Evolutionary conservation across 2,113 vertebrate genomes (phyloP), one percentile per base, ranked within the genome.

Genomic region (Meleagris gallopavo): DNA sequence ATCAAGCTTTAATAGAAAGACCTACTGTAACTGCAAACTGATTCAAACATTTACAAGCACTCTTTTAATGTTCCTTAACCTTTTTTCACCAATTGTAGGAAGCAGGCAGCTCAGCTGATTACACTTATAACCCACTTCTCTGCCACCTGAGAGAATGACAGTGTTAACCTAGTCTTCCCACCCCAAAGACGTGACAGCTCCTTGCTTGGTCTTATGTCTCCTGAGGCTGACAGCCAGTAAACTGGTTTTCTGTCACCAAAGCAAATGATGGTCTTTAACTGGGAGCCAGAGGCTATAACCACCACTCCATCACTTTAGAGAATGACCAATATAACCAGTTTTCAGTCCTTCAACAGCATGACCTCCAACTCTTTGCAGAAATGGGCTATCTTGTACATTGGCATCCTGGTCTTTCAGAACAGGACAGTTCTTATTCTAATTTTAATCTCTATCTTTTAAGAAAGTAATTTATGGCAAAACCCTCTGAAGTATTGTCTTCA

Each of bases 111-210:
- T n/a, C 19, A 30, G 4, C 41, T 76, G n/a, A 38, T 94, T 81
- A 36, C 43, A 65, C 88, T 86, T 88, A 43, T 83, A 52, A 70
- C 73, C 32, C 69, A 73, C 52, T 90, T 76, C 62, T 82, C 73
- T 87, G 70, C 64, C 45, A 82, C 48, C 73, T 84, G 62, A 93
- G 50, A 90, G 81, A 89, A 87, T 92, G 34, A 91, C 58, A 80
- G 58, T 52, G 64, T 91, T 93, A 95, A 90, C 80, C 36, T 70
- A 73, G 40, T 61, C 70, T 81, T 90, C 32, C 32, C 27, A 85
- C 30, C 70, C 65, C 45, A 76, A 46, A 72, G 22, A 74, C 17
- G 57, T 94, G 61, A 85, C 57, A 77, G 76, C 6, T 71, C 21
- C 57, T 74, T 88, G 57, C 76, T 93, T 90, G 48, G 54, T 93